phyloP scores from a whole-genome alignment of 1,140 invertebrate species.

The Lordiphosa mommai region DNA sequence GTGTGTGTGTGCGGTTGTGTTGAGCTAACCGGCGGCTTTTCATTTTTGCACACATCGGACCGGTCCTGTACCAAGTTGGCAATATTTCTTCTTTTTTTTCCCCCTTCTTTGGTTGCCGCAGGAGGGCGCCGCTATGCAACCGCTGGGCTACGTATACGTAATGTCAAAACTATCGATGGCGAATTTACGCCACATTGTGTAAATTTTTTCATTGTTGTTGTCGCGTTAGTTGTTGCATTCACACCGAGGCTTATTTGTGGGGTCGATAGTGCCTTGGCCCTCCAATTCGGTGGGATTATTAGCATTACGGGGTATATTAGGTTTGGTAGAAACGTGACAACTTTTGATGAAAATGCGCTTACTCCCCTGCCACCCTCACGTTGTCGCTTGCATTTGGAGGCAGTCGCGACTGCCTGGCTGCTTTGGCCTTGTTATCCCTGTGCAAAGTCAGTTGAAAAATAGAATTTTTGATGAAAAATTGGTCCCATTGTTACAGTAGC shows the following conservation, averaged over 20 bases:
- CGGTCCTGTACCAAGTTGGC: slow-evolving; percentile 14
- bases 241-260: slow-evolving; percentile 23
- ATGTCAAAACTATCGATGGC: slow-evolving; percentile 68
- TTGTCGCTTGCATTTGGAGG: too few species aligned
- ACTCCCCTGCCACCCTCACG: too few species aligned
- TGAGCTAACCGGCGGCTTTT: slow-evolving; percentile 58
- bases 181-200: slow-evolving; percentile 60
- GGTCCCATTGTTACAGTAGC: too few species aligned
- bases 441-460: too few species aligned
- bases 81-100: slow-evolving; percentile 27
- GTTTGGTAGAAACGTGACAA: too few species aligned
- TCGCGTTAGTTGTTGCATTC: slow-evolving; percentile 52
- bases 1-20: slow-evolving; percentile 12
- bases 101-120: slow-evolving; percentile 22
- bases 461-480: too few species aligned
- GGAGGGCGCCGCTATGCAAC: slow-evolving; percentile 26
- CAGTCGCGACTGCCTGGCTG: too few species aligned
- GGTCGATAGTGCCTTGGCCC: too few species aligned
- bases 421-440: too few species aligned
- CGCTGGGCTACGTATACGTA: slow-evolving; percentile 52
- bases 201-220: slow-evolving; percentile 35
- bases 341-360: too few species aligned
- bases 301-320: too few species aligned
- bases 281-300: too few species aligned
- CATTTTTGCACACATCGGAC: slow-evolving; percentile 19